Conservation (phyloP, 2,113 vertebrate genomes). For the Lepisosteus oculatus region DNA sequence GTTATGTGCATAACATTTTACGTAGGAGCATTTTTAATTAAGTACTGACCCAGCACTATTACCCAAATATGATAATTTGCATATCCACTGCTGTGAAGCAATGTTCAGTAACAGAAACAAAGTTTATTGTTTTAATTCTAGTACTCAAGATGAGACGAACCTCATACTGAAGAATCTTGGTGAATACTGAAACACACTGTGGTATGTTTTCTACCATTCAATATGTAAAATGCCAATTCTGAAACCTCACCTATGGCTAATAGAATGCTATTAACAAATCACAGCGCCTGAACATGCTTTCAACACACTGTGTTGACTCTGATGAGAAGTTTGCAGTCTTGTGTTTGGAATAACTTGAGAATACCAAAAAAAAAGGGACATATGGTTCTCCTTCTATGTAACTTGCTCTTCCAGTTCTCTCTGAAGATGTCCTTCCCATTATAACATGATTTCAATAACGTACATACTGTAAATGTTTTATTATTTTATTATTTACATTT, state of each 20-base stretch:
- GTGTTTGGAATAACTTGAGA: conserved; percentile 21
- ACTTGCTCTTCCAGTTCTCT: neutral
- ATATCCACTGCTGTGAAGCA: too few relatives aligned
- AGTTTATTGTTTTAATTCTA: too few relatives aligned
- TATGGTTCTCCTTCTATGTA: neutral
- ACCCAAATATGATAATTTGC: too few relatives aligned
- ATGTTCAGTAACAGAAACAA: too few relatives aligned
- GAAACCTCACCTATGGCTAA: conserved; percentile 15
- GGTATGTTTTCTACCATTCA: neutral
- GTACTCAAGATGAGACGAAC: too few relatives aligned
- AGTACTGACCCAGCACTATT: too few relatives aligned
- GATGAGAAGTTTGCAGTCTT: conserved; percentile 32
- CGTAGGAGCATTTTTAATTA: too few relatives aligned
- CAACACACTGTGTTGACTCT: conserved; percentile 28
- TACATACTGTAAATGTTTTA: neutral
- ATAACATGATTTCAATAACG: neutral
- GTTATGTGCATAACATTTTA: too few relatives aligned
- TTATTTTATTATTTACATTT: conserved; percentile 17
- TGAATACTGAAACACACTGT: conserved; percentile 20
- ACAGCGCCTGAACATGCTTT: conserved; percentile 27
- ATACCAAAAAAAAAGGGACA: neutral
- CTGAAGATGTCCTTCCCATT: conserved; percentile 2
- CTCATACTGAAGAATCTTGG: too few relatives aligned
- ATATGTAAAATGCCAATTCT: too few relatives aligned
- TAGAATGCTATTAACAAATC: conserved; percentile 37